Percentiles rank a stretch among this genome's conserved stretches.
Conservation (phyloP, 2,113 vertebrate genomes). For the Fulica atra region DNA sequence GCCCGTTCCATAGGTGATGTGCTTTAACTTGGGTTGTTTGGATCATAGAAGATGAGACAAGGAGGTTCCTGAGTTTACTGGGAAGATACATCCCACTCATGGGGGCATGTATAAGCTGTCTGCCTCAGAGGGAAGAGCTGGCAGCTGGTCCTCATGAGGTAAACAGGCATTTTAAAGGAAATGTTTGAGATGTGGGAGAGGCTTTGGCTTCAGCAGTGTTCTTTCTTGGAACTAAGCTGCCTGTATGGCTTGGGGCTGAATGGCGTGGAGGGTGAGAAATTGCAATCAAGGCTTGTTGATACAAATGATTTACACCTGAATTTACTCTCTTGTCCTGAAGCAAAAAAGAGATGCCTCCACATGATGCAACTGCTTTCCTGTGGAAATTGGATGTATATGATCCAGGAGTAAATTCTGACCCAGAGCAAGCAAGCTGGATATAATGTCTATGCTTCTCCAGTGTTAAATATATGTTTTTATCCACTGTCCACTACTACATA, state of each 20-base stretch:
- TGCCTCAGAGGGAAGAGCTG: neutral
- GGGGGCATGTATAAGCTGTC: neutral
- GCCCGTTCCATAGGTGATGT: neutral
- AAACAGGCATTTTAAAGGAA: neutral
- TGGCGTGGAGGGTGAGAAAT: neutral
- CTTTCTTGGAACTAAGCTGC: neutral
- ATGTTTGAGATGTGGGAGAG: neutral
- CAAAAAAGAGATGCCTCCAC: neutral
- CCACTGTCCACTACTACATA: no score
- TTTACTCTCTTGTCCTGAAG: slow-evolving; percentile 34
- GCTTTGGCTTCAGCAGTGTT: neutral
- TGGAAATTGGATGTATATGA: neutral
- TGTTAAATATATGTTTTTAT: neutral
- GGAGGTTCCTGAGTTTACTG: neutral
- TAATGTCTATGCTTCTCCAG: neutral
- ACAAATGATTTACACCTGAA: slow-evolving; percentile 47
- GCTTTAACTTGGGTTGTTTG: accelerated
- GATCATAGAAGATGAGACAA: neutral
- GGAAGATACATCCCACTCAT: neutral
- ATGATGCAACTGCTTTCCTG: neutral
- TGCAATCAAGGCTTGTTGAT: neutral
- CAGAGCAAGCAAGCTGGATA: neutral
- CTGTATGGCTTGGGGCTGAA: neutral
- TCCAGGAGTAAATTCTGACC: neutral
- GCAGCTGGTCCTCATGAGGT: neutral